Evolutionary conservation across 2,113 vertebrate genomes (phyloP).

Genomic region (Centropus bengalensis): DNA sequence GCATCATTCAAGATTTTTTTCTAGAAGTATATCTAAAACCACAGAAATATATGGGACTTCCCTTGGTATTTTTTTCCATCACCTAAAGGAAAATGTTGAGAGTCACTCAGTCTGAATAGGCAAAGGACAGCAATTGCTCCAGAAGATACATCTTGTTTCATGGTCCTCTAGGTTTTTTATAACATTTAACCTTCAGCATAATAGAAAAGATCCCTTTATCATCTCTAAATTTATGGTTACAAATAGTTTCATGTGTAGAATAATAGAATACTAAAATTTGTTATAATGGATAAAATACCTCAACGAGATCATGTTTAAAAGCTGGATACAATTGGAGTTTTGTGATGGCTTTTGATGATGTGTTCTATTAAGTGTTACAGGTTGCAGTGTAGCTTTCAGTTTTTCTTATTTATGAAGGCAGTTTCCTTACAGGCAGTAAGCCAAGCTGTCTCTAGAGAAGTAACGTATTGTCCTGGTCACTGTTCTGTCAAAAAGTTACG

Average conservation of each 20-base stretch:
- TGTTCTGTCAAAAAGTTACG: background rate
- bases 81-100: background rate
- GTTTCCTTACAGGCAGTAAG: background rate
- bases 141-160: background rate
- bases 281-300: background rate
- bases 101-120: background rate
- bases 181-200: background rate
- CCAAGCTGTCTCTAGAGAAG: background rate
- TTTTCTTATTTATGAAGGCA: background rate
- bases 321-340: background rate
- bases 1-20: background rate
- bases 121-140: background rate
- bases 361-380: background rate
- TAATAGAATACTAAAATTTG: background rate
- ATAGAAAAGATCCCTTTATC: background rate
- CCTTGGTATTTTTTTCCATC: background rate
- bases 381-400: background rate
- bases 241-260: background rate
- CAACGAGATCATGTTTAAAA: background rate
- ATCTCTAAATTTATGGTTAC: background rate
- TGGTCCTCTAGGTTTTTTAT: background rate
- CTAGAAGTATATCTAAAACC: background rate
- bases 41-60: background rate
- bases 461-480: background rate
- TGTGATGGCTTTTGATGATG: background rate